These are phyloP conservation scores for Sphenopsis melanotis DNA, from an alignment of 2,797 vertebrate species.

Conservation along the genomic window DNA sequence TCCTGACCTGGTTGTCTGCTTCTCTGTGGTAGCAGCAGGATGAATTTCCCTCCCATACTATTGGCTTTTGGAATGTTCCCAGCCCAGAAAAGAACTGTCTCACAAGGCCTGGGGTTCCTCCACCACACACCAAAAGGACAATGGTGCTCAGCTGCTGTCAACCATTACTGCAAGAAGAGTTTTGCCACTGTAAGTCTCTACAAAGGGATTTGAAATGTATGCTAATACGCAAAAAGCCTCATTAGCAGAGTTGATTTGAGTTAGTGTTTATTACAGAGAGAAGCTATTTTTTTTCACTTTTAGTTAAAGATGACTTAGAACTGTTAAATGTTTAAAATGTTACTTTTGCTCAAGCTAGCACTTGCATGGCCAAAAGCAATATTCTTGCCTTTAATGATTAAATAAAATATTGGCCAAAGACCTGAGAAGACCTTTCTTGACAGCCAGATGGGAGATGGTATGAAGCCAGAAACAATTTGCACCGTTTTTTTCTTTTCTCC, in stretches of 20 bases:
- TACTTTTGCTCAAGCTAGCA: not conserved
- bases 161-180: not conserved
- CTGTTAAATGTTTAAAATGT: not conserved
- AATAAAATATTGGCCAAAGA: not conserved
- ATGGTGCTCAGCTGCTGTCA: not conserved
- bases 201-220: not conserved
- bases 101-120: not conserved
- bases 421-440: not conserved
- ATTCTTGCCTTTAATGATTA: not conserved
- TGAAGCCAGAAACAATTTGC: not conserved
- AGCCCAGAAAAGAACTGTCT: not conserved
- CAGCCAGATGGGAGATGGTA: not conserved
- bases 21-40: not conserved
- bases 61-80: not conserved
- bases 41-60: not conserved
- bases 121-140: accelerated
- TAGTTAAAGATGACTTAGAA: not conserved
- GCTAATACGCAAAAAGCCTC: not conserved
- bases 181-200: not conserved
- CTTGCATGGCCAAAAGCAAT: not conserved
- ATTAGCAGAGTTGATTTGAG: not conserved
- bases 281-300: not conserved
- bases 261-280: not conserved
- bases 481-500: accelerated
- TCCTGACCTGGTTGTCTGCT: not conserved